phyloP scores from a whole-genome alignment of 2,113 vertebrate genomes.

The Caracal caracal region DNA sequence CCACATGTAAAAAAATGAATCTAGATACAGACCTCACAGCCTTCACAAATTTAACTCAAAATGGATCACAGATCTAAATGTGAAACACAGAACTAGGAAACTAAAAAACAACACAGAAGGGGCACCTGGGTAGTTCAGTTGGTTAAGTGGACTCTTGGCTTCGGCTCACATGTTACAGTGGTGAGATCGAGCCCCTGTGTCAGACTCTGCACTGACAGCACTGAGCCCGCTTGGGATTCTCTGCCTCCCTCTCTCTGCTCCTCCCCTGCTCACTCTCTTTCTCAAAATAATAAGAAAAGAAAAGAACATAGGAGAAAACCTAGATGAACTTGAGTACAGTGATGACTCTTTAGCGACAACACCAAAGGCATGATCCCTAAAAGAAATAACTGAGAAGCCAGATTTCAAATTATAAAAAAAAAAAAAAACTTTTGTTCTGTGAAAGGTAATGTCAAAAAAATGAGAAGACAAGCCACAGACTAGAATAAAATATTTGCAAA shows the following conservation, averaged over 20 bases:
- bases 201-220: no score
- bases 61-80: neutral
- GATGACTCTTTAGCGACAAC: neutral
- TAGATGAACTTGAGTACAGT: neutral
- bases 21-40: neutral
- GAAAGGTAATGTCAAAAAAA: neutral
- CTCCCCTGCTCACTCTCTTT: no score
- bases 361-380: neutral
- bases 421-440: neutral
- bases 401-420: neutral
- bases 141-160: no score
- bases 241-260: no score
- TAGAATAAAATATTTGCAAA: neutral
- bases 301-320: neutral
- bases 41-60: neutral
- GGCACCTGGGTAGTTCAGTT: no score
- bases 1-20: neutral
- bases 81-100: neutral
- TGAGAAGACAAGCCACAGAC: constrained; percentile 1
- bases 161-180: no score
- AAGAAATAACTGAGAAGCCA: neutral
- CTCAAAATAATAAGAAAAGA: neutral
- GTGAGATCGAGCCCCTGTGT: no score
- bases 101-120: neutral
- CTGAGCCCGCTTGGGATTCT: no score